Base-by-base conservation (phyloP, 2,797 vertebrate genomes). In the Sandelia bainsii region DNA sequence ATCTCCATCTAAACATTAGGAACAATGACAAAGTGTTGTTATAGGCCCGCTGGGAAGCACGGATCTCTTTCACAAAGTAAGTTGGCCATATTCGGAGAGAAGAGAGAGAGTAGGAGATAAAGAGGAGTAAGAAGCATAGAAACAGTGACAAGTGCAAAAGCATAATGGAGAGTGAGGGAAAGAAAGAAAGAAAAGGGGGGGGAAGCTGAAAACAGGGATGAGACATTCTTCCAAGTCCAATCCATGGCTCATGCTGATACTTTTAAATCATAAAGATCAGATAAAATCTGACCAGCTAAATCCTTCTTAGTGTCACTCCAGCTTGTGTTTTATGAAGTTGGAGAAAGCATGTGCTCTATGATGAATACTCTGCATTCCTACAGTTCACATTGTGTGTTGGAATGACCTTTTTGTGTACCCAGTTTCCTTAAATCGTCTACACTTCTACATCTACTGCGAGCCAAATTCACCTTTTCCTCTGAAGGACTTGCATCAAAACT, bases 61-160 rank as follows among this genome's bases (percentile, higher is more conserved):
- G 0, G 13, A 17, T 62, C 62, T 56, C 27, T 73, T 52, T 34
- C 25, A 51, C 12, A 16, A 62, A 9, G 27, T 57, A 14, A 67
- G 78, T 42, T 82, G 45, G 40, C 75, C 81, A 73, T 83, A 80
- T 86, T 76, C 85, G 78, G 76, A 79, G 13, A 74, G 48, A 61
- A 62, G 20, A 44, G 6, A 39, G 19, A 69, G 44, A 42, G 54
- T 5, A 12, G 49, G n/a, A 66, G 60, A 74, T 58, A 59, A 75
- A 73, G 32, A 54, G 34, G 29, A 66, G 34, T 20, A 42, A 17
- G 11, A n/a, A 37, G 56, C 19, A 14, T 0, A 46, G 17, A 72
- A 12, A 25, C 48, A 66, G 29, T 23, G 50, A 62, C 13, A 13
- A 20, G 17, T 23, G n/a, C 10, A 46, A 40, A 62, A 22, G 23